Percentiles rank a stretch among this genome's conserved stretches.
These are phyloP conservation scores for Wasmannia auropunctata DNA, from an alignment of 1,140 invertebrate species.

Conservation along the genomic window DNA sequence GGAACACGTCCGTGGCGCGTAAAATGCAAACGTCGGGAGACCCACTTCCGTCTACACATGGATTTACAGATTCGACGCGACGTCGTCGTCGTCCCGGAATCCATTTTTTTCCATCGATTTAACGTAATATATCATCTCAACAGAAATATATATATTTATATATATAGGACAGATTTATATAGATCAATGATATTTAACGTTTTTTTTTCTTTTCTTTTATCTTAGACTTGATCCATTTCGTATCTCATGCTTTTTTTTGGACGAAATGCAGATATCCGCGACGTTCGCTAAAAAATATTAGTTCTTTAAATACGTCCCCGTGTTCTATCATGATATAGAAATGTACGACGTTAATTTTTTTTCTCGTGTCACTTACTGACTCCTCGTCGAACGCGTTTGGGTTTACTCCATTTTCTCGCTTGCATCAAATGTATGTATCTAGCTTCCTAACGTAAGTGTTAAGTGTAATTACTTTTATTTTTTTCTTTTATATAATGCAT, in stretches of 20 bases:
- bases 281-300: slow-evolving; percentile 69
- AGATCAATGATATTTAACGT: slow-evolving; percentile 10
- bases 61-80: background rate
- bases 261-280: slow-evolving; percentile 66
- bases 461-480: slow-evolving; percentile 79
- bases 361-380: slow-evolving; percentile 61
- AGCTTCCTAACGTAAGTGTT: slow-evolving; percentile 82
- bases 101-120: background rate
- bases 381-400: slow-evolving; percentile 55
- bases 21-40: slow-evolving; percentile 75
- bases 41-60: slow-evolving; percentile 51
- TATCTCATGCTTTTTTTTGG: slow-evolving; percentile 41
- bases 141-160: slow-evolving; percentile 20
- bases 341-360: slow-evolving; percentile 72
- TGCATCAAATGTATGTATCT: slow-evolving; percentile 79
- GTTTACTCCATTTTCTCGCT: slow-evolving; percentile 65
- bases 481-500: slow-evolving; percentile 79
- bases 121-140: slow-evolving; percentile 14
- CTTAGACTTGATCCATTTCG: slow-evolving; percentile 8
- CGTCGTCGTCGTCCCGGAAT: slow-evolving; percentile 12
- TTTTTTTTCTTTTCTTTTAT: background rate
- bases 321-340: slow-evolving; percentile 74
- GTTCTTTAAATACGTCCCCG: slow-evolving; percentile 69
- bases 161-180: slow-evolving; percentile 1
- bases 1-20: slow-evolving; percentile 76